phyloP scores from a whole-genome alignment of 2,797 vertebrate species.

The Eupleurogrammus muticus region DNA sequence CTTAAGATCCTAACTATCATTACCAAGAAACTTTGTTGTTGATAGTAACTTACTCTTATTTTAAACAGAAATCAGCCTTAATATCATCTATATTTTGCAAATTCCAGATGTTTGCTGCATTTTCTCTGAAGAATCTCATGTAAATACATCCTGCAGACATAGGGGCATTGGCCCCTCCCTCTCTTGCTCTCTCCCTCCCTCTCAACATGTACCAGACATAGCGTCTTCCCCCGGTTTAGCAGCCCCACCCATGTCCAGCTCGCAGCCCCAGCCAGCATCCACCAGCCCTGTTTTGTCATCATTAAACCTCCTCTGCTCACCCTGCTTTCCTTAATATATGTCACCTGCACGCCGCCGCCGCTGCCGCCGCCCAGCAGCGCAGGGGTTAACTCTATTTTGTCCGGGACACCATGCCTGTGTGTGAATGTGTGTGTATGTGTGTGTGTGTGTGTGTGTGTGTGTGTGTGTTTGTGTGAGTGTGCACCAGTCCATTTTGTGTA shows the following conservation, averaged over 20 bases:
- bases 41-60: background rate
- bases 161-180: slow-evolving; percentile 33
- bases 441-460: slow-evolving; percentile 28
- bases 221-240: slow-evolving; percentile 40
- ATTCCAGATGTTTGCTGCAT: slow-evolving; percentile 9
- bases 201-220: slow-evolving; percentile 60
- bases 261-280: slow-evolving; percentile 60
- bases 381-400: slow-evolving; percentile 93
- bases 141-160: slow-evolving; percentile 53
- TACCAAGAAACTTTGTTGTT: slow-evolving; percentile 1
- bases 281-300: slow-evolving; percentile 80
- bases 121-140: slow-evolving; percentile 12
- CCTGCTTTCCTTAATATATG: slow-evolving; percentile 76
- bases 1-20: too few relatives aligned
- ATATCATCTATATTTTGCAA: slow-evolving; percentile 7
- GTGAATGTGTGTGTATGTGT: slow-evolving; percentile 66
- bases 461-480: slow-evolving; percentile 43
- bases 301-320: slow-evolving; percentile 77
- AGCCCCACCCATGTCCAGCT: slow-evolving; percentile 78
- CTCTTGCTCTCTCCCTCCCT: slow-evolving; percentile 33
- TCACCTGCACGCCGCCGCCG: slow-evolving; percentile 76
- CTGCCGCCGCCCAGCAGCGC: slow-evolving; percentile 68
- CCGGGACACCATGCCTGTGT: slow-evolving; percentile 68
- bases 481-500: slow-evolving; percentile 63
- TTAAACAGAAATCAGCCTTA: background rate